A percentile compares a stretch with the other conserved stretches of the same genome.
phyloP scores from a whole-genome alignment of 2,113 vertebrate species.

The Tupaia tana region DNA sequence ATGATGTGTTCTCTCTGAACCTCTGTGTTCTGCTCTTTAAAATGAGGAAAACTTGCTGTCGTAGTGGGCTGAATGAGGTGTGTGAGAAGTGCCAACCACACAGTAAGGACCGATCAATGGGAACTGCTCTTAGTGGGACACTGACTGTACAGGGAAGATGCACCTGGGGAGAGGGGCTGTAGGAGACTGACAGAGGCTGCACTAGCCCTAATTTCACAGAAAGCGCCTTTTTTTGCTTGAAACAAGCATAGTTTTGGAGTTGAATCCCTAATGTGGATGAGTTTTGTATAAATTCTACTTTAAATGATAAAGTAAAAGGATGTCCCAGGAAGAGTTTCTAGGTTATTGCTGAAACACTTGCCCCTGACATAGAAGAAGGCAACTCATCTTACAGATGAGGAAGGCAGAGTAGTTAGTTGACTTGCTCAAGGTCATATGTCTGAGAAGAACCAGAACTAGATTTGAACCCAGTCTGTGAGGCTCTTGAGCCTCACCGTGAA shows the following conservation, averaged over 20 bases:
- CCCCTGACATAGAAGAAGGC: background rate
- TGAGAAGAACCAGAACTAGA: background rate
- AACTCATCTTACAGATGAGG: background rate
- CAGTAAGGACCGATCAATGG: rapidly evolving
- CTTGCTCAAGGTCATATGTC: background rate
- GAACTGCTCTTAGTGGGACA: background rate
- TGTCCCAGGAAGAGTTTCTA: background rate
- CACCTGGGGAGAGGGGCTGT: background rate
- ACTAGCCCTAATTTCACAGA: background rate
- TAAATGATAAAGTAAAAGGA: background rate
- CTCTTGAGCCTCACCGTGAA: background rate
- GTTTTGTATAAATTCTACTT: background rate
- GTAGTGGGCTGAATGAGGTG: background rate
- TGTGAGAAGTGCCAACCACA: background rate
- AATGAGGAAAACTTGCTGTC: background rate
- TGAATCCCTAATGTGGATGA: background rate
- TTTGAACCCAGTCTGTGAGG: background rate
- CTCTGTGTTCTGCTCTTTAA: slow-evolving; percentile 25
- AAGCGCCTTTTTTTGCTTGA: background rate
- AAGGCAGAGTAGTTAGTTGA: background rate
- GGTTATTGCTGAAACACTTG: rapidly evolving
- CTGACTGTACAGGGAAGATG: background rate
- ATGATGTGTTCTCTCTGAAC: background rate
- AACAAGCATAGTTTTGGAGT: background rate
- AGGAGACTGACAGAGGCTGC: background rate